Evolutionary conservation across 2,797 vertebrate genomes (phyloP), one percentile per base, ranked within the genome.

Genomic region (Scleropages formosus): DNA sequence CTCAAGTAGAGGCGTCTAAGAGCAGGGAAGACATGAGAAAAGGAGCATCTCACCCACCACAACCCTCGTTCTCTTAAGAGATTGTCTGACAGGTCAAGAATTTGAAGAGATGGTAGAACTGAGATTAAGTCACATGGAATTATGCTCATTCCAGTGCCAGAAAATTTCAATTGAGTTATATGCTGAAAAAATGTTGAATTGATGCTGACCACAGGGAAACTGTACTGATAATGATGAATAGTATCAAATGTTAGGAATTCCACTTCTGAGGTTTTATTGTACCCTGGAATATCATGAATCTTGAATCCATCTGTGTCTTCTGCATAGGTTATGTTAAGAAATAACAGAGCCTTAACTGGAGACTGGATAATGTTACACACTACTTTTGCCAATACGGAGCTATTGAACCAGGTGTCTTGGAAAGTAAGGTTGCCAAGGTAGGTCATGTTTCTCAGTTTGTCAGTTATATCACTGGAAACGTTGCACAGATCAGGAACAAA

Each of bases 91-190:
- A 77, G 26, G 65, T 77, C 76, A 8, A 77, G 71, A 13, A 59
- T 51, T 31, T 77, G 61, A 13, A 77, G 64, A 16, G 76, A 66
- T 13, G 69, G 51, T 15, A 73, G 18, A 58, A 24, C 18, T 6
- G 76, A 67, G 15, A 77, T 20, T 16, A 72, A 15, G 46, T 73
- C n/a, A n/a, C 76, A 73, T 56, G 76, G 76, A 15, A 61, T 24
- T 15, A 77, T 77, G 63, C 63, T 77, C 76, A 77, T 77, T 9
- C 76, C 76, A 12, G 70, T 73, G 10, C 72, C 62, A 26, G 76
- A 77, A 39, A 77, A 77, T 47, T 74, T 77, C 71, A 77, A 26
- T 4, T 73, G 68, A 16, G 20, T 27, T 27, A 77, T 8, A 9
- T 77, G 51, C 20, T 26, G 16, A 18, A 66, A 77, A 24, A 73